Conservation (phyloP, 2,888 invertebrate species). For the Leucoptera coffeella region DNA sequence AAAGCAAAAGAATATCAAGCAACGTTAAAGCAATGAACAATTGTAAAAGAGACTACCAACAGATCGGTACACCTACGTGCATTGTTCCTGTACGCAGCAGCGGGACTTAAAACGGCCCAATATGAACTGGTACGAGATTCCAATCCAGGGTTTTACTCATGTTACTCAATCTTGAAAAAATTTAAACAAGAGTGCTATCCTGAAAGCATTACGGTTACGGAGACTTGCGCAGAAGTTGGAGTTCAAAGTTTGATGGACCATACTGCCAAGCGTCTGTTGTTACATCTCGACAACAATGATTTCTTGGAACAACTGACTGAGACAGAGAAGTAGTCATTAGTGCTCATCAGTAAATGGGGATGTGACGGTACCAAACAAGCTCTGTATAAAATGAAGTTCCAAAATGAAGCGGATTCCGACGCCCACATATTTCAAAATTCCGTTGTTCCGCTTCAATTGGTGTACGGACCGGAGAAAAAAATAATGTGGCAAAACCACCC, state of each 20-base stretch:
- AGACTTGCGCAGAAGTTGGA: conserved; percentile 2
- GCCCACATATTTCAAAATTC: conserved; percentile 9
- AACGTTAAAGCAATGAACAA: too few relatives aligned
- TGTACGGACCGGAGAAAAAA: conserved; percentile 8
- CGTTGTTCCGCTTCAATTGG: conserved; percentile 10
- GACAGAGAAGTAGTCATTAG: background rate
- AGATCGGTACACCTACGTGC: too few relatives aligned
- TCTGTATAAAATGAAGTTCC: conserved; percentile 2
- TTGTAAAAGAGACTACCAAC: too few relatives aligned
- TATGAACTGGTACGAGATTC: conserved; percentile 1
- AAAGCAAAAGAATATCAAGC: too few relatives aligned
- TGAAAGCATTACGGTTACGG: conserved; percentile 1
- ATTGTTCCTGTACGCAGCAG: too few relatives aligned
- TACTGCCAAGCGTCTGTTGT: conserved; percentile 1
- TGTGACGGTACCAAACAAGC: conserved; percentile 4
- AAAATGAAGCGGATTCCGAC: conserved; percentile 3
- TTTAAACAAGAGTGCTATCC: conserved; percentile 3
- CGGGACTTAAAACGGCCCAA: too few relatives aligned
- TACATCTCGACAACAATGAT: background rate
- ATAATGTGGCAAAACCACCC: conserved; percentile 11
- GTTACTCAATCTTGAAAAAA: background rate
- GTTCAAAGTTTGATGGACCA: conserved; percentile 2
- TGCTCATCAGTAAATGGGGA: conserved; percentile 4
- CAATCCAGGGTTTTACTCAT: background rate
- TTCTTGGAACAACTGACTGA: conserved; percentile 1